A percentile compares a stretch with the other conserved stretches of the same genome.
These are phyloP conservation scores for Cirrhinus mrigala DNA, from an alignment of 2,797 vertebrate species.

Conservation along the genomic window DNA sequence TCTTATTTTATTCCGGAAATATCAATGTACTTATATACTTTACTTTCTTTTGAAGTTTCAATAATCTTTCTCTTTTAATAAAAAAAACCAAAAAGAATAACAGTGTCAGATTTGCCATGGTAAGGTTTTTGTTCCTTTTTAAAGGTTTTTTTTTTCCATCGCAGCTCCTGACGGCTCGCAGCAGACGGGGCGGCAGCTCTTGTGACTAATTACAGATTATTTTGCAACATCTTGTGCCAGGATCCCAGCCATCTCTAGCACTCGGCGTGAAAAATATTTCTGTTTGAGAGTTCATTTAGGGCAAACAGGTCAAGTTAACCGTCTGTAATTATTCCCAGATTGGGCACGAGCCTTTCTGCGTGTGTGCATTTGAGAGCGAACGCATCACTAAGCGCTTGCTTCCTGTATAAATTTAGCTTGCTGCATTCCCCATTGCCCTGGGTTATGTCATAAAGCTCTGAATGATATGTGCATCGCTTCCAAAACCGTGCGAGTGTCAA, in stretches of 20 bases:
- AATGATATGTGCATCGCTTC: constrained; percentile 51
- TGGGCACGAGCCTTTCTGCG: constrained; percentile 82
- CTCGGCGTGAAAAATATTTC: constrained; percentile 88
- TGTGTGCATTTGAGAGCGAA: constrained; percentile 77
- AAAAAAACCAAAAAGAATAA: constrained; percentile 17
- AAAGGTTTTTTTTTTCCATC: constrained; percentile 52
- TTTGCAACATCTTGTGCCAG: constrained; percentile 83
- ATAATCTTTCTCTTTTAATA: constrained; percentile 45
- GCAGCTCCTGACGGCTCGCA: constrained; percentile 71
- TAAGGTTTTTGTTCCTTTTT: constrained; percentile 29
- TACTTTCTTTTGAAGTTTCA: constrained; percentile 40
- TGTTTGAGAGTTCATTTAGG: constrained; percentile 91
- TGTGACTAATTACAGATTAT: constrained; percentile 88
- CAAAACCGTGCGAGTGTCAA: constrained; percentile 43
- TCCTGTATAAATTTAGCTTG: constrained; percentile 93
- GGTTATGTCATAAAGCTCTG: constrained; percentile 82
- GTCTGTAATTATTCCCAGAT: constrained; percentile 96
- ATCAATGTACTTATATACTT: constrained; percentile 18
- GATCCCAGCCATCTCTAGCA: constrained; percentile 78
- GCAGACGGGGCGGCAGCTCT: constrained; percentile 74
- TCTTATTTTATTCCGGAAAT: constrained; percentile 35
- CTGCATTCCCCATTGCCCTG: constrained; percentile 83
- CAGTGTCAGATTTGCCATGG: constrained; percentile 15
- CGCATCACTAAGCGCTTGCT: constrained; percentile 89
- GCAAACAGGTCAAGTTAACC: constrained; percentile 94